Percentiles rank a stretch among this genome's conserved stretches.
phyloP scores from a whole-genome alignment of 2,113 vertebrate species.

The Cyanoramphus novaezelandiae region DNA sequence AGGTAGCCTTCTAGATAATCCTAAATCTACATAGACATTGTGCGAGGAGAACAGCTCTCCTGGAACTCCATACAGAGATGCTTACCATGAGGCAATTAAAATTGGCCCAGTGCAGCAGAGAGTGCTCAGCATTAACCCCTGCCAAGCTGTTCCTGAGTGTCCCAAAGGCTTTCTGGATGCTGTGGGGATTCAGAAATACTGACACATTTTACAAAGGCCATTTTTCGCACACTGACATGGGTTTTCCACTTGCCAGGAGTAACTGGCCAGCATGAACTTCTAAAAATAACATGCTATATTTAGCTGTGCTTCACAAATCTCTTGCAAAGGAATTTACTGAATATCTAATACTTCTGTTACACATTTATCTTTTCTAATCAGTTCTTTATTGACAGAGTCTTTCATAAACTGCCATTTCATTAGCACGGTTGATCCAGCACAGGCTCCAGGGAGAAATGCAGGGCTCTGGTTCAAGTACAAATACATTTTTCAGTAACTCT shows the following conservation, averaged over 20 bases:
- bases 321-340: background rate
- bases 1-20: background rate
- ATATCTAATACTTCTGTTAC: background rate
- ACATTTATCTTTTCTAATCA: background rate
- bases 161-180: background rate
- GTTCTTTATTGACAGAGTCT: background rate
- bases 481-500: background rate
- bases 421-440: background rate
- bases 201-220: background rate
- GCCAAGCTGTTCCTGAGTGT: background rate
- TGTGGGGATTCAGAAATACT: background rate
- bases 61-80: background rate
- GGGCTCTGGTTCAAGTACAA: background rate
- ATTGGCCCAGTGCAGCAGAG: fast-evolving
- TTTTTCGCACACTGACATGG: background rate
- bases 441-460: background rate
- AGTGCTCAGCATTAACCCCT: background rate
- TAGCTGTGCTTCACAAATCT: background rate
- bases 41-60: background rate
- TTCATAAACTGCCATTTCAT: background rate
- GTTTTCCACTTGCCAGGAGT: slow-evolving; percentile 27
- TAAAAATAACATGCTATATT: slow-evolving; percentile 31
- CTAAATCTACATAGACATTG: background rate
- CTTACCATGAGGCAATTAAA: background rate
- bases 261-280: background rate